These are phyloP conservation scores for Caenorhabditis plicata DNA, from an alignment of 2,888 invertebrate genomes.

Conservation along the genomic window DNA sequence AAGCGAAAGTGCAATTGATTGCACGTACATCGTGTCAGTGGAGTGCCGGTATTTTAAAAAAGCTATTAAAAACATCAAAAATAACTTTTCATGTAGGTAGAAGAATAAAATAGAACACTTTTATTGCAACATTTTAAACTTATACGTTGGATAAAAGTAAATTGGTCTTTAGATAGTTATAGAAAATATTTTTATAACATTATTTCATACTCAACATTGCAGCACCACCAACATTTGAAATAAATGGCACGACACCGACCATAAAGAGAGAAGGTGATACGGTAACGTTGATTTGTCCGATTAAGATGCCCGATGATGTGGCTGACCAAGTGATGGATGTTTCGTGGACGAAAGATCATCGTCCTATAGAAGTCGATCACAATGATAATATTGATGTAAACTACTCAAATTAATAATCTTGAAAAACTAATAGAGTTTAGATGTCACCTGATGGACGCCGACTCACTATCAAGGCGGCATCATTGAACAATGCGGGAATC, in stretches of 20 bases:
- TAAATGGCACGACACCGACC: conserved; percentile 26
- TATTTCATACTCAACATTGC: too few species aligned
- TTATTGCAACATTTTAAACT: too few species aligned
- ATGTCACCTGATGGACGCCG: conserved; percentile 52
- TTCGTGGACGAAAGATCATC: conserved; percentile 71
- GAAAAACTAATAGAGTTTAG: conserved; percentile 26
- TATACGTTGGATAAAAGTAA: too few species aligned
- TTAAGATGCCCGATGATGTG: conserved; percentile 59
- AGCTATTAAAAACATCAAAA: too few species aligned
- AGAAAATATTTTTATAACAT: too few species aligned
- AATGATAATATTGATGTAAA: conserved; percentile 20
- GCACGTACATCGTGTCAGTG: too few species aligned
- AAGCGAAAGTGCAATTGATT: too few species aligned
- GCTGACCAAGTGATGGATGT: conserved; percentile 58
- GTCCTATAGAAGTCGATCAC: conserved; percentile 64
- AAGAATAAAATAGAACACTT: too few species aligned
- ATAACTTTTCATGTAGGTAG: too few species aligned
- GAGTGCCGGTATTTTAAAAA: too few species aligned
- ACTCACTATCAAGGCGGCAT: conserved; percentile 32
- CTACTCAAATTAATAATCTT: background rate
- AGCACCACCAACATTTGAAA: conserved; percentile 62
- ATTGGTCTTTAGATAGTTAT: too few species aligned
- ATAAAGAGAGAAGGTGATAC: conserved; percentile 70
- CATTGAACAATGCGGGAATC: conserved; percentile 67
- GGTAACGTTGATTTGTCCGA: conserved; percentile 70